phyloP scores from a whole-genome alignment of 1,140 invertebrate species.

The Parapsyche elsis region DNA sequence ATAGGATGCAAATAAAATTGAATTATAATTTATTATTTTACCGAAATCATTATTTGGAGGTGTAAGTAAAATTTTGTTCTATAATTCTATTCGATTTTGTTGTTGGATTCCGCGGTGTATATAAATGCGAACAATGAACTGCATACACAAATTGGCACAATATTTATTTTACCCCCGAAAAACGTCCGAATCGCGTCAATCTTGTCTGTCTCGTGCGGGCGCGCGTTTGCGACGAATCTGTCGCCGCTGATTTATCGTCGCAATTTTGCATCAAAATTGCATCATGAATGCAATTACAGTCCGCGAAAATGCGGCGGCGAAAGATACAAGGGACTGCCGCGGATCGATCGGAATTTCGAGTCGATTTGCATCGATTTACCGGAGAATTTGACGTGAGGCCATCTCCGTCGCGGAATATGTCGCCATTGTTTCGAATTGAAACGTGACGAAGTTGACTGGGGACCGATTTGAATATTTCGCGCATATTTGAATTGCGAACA shows the following conservation, averaged over 20 bases:
- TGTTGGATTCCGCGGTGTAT: no score
- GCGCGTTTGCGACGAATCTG: not conserved
- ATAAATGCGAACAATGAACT: no score
- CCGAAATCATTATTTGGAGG: no score
- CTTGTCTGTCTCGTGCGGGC: not conserved
- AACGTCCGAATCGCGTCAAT: not conserved
- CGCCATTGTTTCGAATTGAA: conserved; percentile 29
- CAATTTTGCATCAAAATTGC: conserved; percentile 49
- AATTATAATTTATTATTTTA: no score
- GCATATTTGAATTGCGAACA: not conserved
- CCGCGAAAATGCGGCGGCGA: not conserved
- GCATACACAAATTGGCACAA: no score
- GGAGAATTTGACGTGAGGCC: not conserved
- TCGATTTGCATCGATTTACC: conserved; percentile 40
- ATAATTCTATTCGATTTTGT: no score
- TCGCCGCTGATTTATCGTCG: conserved; percentile 42
- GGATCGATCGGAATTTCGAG: no score
- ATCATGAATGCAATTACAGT: conserved; percentile 51
- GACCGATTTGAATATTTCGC: conserved; percentile 7
- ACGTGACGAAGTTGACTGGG: not conserved
- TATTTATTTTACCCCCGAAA: not conserved
- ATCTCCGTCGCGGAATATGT: not conserved
- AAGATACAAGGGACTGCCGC: not conserved
- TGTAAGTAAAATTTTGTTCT: no score
- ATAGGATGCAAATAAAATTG: no score